Evolutionary conservation across 2,888 invertebrate species (phyloP).

Genomic region (Frankliniella intonsa): DNA sequence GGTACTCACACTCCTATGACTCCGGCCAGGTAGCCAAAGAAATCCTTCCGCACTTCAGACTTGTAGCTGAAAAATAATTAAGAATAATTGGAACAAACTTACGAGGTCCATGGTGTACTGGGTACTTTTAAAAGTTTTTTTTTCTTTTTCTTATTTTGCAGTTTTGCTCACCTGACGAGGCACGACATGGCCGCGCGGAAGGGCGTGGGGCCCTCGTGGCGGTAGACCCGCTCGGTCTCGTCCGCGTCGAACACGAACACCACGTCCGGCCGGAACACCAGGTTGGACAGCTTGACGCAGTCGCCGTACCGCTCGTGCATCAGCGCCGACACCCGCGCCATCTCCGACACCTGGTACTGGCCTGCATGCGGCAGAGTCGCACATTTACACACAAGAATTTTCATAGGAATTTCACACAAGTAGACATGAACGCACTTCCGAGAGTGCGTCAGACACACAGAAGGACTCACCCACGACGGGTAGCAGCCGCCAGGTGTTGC

Average conservation of each 20-base stretch:
- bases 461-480: conserved; percentile 39
- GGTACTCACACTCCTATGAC: conserved; percentile 69
- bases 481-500: conserved; percentile 69
- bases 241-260: conserved; percentile 66
- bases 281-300: conserved; percentile 62
- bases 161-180: conserved; percentile 47
- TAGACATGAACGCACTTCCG: not conserved
- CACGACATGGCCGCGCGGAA: conserved; percentile 72
- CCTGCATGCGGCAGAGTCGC: conserved; percentile 46
- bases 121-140: no score
- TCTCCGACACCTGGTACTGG: conserved; percentile 58
- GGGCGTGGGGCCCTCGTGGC: conserved; percentile 63
- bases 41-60: conserved; percentile 61
- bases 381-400: not conserved
- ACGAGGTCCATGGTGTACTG: no score
- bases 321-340: conserved; percentile 60
- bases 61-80: conserved; percentile 54
- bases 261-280: conserved; percentile 68
- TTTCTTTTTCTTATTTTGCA: no score
- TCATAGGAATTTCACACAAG: not conserved
- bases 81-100: no score
- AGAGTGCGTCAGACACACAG: not conserved
- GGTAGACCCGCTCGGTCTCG: conserved; percentile 64
- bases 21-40: conserved; percentile 63
- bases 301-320: conserved; percentile 59